Evolutionary conservation across 92 coral and sea anemone species (phyloP).

Genomic region (Montipora capitata): DNA sequence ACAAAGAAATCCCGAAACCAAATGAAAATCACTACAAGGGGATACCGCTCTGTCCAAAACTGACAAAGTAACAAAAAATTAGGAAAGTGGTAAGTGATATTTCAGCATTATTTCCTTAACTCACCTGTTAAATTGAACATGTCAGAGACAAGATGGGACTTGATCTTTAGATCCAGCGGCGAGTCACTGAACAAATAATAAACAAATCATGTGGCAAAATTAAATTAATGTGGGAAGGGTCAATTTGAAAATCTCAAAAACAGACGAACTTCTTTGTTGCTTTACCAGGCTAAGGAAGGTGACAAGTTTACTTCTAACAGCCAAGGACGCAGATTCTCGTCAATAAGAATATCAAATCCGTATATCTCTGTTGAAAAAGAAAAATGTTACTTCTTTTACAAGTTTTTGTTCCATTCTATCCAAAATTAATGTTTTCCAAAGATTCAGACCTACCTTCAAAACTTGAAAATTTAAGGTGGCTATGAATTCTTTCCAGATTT

Average conservation of each 20-base stretch:
- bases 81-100: background rate
- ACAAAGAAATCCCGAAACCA: too few relatives aligned
- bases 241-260: too few relatives aligned
- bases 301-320: conserved; percentile 96
- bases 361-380: conserved; percentile 81
- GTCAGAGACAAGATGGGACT: conserved; percentile 95
- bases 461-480: too few relatives aligned
- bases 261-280: background rate
- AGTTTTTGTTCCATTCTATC: background rate
- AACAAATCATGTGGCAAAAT: background rate
- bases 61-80: too few relatives aligned
- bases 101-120: background rate
- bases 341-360: conserved; percentile 98
- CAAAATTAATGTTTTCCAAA: background rate
- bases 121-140: conserved; percentile 95
- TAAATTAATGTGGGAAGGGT: too few relatives aligned
- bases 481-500: too few relatives aligned
- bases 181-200: conserved; percentile 77
- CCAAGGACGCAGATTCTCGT: conserved; percentile 98
- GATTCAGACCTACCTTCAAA: background rate
- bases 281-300: conserved; percentile 97
- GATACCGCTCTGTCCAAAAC: too few relatives aligned
- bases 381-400: background rate
- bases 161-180: conserved; percentile 97
- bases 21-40: too few relatives aligned